Evolutionary conservation across 2,797 vertebrate genomes (phyloP), one percentile per base, ranked within the genome.

Genomic region (Scomberomorus guttatus): DNA sequence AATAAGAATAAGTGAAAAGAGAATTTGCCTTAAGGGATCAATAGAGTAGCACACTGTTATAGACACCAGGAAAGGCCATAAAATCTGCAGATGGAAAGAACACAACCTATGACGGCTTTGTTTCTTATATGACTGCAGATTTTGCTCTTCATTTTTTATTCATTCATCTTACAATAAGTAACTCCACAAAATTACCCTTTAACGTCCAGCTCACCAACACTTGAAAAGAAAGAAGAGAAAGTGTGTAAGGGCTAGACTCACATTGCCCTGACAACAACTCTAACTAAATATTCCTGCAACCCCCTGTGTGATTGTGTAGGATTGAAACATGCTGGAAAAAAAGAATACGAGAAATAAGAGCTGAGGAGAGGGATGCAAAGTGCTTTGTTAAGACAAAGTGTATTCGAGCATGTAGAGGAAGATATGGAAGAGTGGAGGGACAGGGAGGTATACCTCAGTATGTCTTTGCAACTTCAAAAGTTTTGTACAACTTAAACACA

Each of bases 261-360:
- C 42, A 60, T 39, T 69, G 13, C 22, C 54, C n/a, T 27, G 44
- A 64, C 52, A 69, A 24, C 52, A 50, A 20, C 63, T 76, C 78
- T 55, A 85, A 85, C 24, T 20, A 62, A 80, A 87, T 83, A 76
- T 78, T 62, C 70, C 78, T 81, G 63, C 17, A 58, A 88, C 11
- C 8, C 79, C 17, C 39, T 50, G 11, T 11, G 7, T 51, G 76
- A 59, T 32, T 1, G 0, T 20, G 44, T 63, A 15, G 27, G 55
- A 46, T 5, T 39, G 46, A 60, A 13, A 62, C 14, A 59, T 50
- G 18, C 66, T 56, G n/a, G 4, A 14, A 64, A 27, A 32, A 52
- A n/a, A 37, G 9, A 44, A 52, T 29, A 64, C 3, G 54, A 77
- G 75, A 68, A 65, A 51, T 22, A 65, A 10, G 51, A 80, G 50